Evolutionary conservation across 1,140 invertebrate genomes (phyloP).

Genomic region (Drosophila eugracilis): DNA sequence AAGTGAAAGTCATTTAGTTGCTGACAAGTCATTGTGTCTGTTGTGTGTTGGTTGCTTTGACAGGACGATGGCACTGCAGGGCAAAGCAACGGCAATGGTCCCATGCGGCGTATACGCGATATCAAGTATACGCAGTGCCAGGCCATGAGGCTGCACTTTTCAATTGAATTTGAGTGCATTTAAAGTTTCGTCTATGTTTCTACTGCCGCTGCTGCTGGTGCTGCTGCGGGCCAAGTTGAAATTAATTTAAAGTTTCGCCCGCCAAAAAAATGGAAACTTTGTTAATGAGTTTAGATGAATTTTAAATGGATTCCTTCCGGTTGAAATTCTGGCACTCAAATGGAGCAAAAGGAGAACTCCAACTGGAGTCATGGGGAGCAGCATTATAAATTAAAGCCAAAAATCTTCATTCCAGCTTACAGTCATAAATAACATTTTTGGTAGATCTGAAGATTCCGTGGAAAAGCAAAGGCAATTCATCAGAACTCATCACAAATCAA

Average conservation of each 20-base stretch:
- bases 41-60: slow-evolving; percentile 53
- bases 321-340: slow-evolving; percentile 4
- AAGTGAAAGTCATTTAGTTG: slow-evolving; percentile 76
- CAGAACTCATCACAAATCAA: slow-evolving; percentile 55
- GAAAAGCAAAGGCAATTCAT: slow-evolving; percentile 32
- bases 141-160: slow-evolving; percentile 65
- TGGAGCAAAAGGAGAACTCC: slow-evolving; percentile 1
- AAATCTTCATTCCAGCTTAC: not conserved
- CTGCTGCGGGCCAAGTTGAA: slow-evolving; percentile 56
- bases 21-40: slow-evolving; percentile 55
- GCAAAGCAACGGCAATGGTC: slow-evolving; percentile 9
- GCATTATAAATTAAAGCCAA: slow-evolving; percentile 11
- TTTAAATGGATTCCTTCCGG: slow-evolving; percentile 53
- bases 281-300: slow-evolving; percentile 76
- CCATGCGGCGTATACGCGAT: slow-evolving; percentile 72
- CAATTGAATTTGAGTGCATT: slow-evolving; percentile 74
- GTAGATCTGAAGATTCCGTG: slow-evolving; percentile 4
- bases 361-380: not conserved
- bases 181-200: slow-evolving; percentile 56
- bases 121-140: slow-evolving; percentile 67
- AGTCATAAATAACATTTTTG: slow-evolving; percentile 25
- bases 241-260: slow-evolving; percentile 70
- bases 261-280: slow-evolving; percentile 47
- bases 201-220: no score
- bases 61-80: slow-evolving; percentile 31